Evolutionary conservation across 2,888 invertebrate genomes (phyloP).

Genomic region (Cyaniris semiargus): DNA sequence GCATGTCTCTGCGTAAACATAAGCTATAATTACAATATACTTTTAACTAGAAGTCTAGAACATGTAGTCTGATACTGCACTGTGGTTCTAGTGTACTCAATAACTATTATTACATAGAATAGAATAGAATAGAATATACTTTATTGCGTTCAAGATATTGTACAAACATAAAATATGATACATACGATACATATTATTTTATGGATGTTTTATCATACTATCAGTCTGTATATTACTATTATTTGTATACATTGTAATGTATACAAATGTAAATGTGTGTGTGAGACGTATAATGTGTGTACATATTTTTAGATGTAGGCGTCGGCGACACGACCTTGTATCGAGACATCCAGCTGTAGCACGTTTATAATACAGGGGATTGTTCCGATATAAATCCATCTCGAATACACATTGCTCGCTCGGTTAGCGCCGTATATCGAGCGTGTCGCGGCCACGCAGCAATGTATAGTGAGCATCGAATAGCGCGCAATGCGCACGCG

Average conservation of each 20-base stretch:
- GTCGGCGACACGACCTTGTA: slow-evolving; percentile 72
- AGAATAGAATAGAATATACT: too few relatives aligned
- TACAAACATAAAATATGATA: too few relatives aligned
- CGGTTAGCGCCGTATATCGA: slow-evolving; percentile 13
- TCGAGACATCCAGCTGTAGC: slow-evolving; percentile 61
- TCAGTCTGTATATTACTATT: not conserved
- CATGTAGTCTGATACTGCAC: not conserved
- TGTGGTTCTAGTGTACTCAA: not conserved
- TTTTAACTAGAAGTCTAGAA: not conserved
- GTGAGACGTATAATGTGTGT: slow-evolving; percentile 63
- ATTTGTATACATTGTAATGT: slow-evolving; percentile 11
- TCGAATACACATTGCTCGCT: slow-evolving; percentile 38
- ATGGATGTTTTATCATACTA: not conserved
- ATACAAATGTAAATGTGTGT: slow-evolving; percentile 34
- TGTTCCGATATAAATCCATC: slow-evolving; percentile 42
- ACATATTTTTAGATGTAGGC: slow-evolving; percentile 71
- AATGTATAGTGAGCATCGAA: slow-evolving; percentile 47
- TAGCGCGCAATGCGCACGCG: slow-evolving; percentile 45
- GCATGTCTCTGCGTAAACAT: too few relatives aligned
- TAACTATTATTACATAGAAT: not conserved
- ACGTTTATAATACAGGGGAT: slow-evolving; percentile 43
- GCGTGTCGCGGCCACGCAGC: slow-evolving; percentile 37
- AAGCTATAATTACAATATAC: not conserved
- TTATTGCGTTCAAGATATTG: too few relatives aligned
- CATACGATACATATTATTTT: too few relatives aligned